These are phyloP conservation scores for Polietes domitor DNA, from an alignment of 2,888 invertebrate genomes.

Conservation along the genomic window DNA sequence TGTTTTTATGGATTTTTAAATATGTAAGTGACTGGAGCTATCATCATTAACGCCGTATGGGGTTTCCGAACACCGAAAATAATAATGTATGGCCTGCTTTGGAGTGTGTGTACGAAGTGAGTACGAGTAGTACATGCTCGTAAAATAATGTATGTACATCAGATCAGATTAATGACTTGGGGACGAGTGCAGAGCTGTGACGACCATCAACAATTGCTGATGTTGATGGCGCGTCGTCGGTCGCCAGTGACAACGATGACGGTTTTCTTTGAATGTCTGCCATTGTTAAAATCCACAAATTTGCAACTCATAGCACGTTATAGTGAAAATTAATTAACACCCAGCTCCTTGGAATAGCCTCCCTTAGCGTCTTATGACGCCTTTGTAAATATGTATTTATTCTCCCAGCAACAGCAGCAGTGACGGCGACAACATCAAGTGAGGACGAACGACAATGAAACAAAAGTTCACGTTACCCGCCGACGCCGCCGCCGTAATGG, in stretches of 20 bases:
- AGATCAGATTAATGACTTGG: constrained; percentile 55
- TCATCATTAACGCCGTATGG: constrained; percentile 56
- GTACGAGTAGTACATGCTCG: constrained; percentile 49
- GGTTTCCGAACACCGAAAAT: constrained; percentile 39
- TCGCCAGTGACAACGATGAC: constrained; percentile 35
- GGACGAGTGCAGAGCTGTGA: neutral
- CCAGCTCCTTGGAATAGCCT: constrained; percentile 69
- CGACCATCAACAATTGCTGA: constrained; percentile 20
- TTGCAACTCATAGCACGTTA: constrained; percentile 75
- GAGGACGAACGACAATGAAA: constrained; percentile 30
- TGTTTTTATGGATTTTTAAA: constrained; percentile 54
- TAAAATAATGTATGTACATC: neutral
- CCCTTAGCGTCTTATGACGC: constrained; percentile 60
- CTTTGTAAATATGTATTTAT: constrained; percentile 47
- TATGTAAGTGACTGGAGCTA: constrained; percentile 37
- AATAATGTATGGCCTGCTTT: constrained; percentile 57
- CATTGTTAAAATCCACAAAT: constrained; percentile 68
- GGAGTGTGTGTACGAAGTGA: constrained; percentile 1
- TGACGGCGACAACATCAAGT: constrained; percentile 2
- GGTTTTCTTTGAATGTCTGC: constrained; percentile 47
- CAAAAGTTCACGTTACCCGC: constrained; percentile 45
- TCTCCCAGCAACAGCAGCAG: constrained; percentile 25
- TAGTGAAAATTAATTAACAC: constrained; percentile 76
- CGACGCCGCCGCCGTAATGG: constrained; percentile 55
- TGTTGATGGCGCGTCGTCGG: neutral